Base-by-base conservation (phyloP, 2,888 invertebrate species). In the Ornithoptera alexandrae region DNA sequence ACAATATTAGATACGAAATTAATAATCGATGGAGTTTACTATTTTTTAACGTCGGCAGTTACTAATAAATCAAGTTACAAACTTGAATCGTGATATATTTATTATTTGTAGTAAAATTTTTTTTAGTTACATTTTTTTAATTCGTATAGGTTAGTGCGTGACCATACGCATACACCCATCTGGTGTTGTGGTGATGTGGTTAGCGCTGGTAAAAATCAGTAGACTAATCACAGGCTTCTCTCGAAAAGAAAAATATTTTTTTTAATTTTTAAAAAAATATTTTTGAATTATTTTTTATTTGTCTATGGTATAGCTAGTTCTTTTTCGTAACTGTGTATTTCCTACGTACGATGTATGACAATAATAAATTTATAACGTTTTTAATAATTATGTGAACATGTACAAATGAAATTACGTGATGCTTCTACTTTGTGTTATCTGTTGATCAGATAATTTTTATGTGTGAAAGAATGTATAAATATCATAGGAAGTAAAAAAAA, bases 361-460 rank as follows among this genome's bases (percentile, higher is more conserved):
- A 65, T 65, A 65, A 65, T 39, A 8, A 42, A 42, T 22, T 20
- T 65, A 18, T 22, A 15, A 57, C n/a, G 39, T 22, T 65, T 22
- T 7, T 20, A 20, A 58, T 18, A 65, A n/a, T 58, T 18, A 57
- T 72, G 72, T 74, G 71, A 62, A 63, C 56, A 22, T 17, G 24
- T 64, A 50, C 50, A 36, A 56, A 53, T 56, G 18, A 24, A 17
- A 30, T 17, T 57, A 63, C 20, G 57, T 58, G n/a, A 46, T 42
- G 50, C 50, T 50, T 18, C 36, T 42, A 39, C 20, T 46, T 65
- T 42, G 12, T 60, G 66, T 67, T 67, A 61, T 62, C 67, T 61
- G 61, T 62, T 42, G 61, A 67, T 53, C 60, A 61, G 66, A 66
- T 66, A 60, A 57, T 20, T 7, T 39, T 39, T 10, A 39, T 7